phyloP scores from a whole-genome alignment of 2,888 invertebrate genomes.

The Clistopyga incitator region DNA sequence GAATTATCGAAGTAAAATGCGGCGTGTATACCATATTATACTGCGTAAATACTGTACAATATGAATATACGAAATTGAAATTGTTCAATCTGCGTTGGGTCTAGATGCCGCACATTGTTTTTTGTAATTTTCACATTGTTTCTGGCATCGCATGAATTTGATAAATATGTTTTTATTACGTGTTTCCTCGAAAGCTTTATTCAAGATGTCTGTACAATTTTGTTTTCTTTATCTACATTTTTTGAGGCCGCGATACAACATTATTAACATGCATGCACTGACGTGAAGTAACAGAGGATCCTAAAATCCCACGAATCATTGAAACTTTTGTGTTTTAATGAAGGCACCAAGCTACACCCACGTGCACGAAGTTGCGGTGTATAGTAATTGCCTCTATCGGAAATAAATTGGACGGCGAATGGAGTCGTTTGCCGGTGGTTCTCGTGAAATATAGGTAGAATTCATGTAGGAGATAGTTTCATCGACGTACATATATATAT shows the following conservation, averaged over 20 bases:
- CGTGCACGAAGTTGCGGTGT: conserved; percentile 66
- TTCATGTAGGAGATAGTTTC: conserved; percentile 22
- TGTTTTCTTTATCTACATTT: too few relatives aligned
- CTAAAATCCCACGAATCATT: conserved; percentile 59
- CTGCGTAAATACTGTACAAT: conserved; percentile 21
- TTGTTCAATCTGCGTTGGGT: conserved; percentile 22
- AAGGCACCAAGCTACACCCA: conserved; percentile 42
- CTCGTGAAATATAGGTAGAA: conserved; percentile 24
- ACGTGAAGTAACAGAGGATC: not conserved
- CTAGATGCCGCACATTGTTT: conserved; percentile 21
- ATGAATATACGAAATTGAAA: conserved; percentile 36
- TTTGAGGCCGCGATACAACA: not conserved
- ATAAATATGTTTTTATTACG: not conserved
- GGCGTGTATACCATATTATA: conserved; percentile 16
- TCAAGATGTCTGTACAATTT: too few relatives aligned
- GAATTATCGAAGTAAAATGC: conserved; percentile 62
- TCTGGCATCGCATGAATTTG: not conserved
- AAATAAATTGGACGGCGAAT: conserved; percentile 73
- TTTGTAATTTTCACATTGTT: not conserved
- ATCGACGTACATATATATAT: conserved; percentile 21
- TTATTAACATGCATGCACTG: not conserved
- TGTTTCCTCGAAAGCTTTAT: too few relatives aligned
- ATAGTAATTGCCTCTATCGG: conserved; percentile 72
- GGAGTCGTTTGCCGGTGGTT: conserved; percentile 58
- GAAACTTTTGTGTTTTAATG: conserved; percentile 69